Evolutionary conservation across 2,888 invertebrate genomes (phyloP).

Genomic region (Lasius platythorax): DNA sequence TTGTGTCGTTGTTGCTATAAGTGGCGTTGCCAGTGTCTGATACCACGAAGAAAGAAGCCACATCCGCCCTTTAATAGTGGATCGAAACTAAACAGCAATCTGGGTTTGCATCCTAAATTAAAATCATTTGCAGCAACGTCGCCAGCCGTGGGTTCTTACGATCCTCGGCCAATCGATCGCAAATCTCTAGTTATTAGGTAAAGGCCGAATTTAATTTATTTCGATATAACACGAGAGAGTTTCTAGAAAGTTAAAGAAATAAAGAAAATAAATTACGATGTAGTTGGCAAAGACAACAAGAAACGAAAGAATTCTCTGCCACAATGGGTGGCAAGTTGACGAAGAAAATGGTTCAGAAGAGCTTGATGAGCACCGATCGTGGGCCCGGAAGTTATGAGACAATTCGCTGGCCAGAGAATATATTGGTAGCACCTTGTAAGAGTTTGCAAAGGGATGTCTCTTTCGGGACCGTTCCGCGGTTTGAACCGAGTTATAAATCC

Average conservation of each 20-base stretch:
- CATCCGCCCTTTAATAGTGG: conserved; percentile 66
- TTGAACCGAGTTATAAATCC: conserved; percentile 27
- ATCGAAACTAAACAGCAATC: not conserved
- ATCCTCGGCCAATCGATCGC: conserved; percentile 35
- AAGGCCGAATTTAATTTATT: not conserved
- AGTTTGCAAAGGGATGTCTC: conserved; percentile 42
- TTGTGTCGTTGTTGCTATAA: conserved; percentile 65
- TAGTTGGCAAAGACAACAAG: conserved; percentile 70
- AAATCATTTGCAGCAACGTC: not conserved
- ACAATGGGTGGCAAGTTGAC: conserved; percentile 51
- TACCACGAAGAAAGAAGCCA: conserved; percentile 55
- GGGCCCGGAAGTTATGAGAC: conserved; percentile 73
- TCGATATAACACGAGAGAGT: not conserved
- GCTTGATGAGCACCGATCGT: conserved; percentile 41
- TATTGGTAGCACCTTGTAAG: conserved; percentile 40
- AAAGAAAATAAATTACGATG: not conserved
- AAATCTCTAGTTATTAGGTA: conserved; percentile 58
- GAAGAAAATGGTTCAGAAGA: conserved; percentile 24
- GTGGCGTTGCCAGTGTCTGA: conserved; percentile 64
- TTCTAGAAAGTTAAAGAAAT: not conserved
- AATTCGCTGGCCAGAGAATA: conserved; percentile 68
- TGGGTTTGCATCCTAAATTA: conserved; percentile 70
- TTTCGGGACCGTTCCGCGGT: conserved; percentile 66
- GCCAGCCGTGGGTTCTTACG: conserved; percentile 65
- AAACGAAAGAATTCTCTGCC: conserved; percentile 62